Evolutionary conservation across 2,113 vertebrate species (phyloP).

Genomic region (Acanthochromis polyacanthus): DNA sequence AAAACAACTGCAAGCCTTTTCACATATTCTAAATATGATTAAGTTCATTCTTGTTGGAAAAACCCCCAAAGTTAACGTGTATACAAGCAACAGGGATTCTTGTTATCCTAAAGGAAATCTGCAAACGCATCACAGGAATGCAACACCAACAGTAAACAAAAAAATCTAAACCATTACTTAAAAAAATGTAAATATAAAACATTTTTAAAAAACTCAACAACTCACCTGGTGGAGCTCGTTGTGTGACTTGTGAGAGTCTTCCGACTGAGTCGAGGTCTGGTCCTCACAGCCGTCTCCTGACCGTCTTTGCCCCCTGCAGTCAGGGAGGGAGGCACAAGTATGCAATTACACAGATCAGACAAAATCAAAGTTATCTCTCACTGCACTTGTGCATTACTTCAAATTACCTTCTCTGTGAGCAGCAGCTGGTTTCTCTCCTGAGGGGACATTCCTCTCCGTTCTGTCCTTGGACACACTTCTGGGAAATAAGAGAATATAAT

Average conservation of each 20-base stretch:
- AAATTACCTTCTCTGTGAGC: slow-evolving; percentile 79
- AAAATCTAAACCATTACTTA: too few species aligned
- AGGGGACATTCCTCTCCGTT: slow-evolving; percentile 60
- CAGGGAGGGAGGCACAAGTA: too few species aligned
- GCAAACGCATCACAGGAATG: too few species aligned
- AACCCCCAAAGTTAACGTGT: too few species aligned
- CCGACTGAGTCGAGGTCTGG: slow-evolving; percentile 74
- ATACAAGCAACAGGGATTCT: too few species aligned
- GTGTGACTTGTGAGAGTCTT: slow-evolving; percentile 62
- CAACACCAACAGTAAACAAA: too few species aligned
- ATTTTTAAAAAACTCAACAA: neutral
- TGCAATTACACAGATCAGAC: slow-evolving; percentile 32
- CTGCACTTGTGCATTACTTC: neutral
- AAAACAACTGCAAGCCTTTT: too few species aligned
- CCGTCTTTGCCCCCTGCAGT: slow-evolving; percentile 52
- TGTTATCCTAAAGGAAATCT: too few species aligned
- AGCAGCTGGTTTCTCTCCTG: slow-evolving; percentile 72
- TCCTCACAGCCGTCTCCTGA: slow-evolving; percentile 50
- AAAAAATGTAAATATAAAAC: neutral
- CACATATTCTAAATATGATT: too few species aligned
- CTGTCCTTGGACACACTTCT: slow-evolving; percentile 78
- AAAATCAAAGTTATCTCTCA: slow-evolving; percentile 50
- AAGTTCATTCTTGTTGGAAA: too few species aligned
- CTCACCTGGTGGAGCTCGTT: slow-evolving; percentile 57
- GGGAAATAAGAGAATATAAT: slow-evolving; percentile 63